Evolutionary conservation across 2,888 invertebrate genomes (phyloP).

Genomic region (Limnephilus lunatus): DNA sequence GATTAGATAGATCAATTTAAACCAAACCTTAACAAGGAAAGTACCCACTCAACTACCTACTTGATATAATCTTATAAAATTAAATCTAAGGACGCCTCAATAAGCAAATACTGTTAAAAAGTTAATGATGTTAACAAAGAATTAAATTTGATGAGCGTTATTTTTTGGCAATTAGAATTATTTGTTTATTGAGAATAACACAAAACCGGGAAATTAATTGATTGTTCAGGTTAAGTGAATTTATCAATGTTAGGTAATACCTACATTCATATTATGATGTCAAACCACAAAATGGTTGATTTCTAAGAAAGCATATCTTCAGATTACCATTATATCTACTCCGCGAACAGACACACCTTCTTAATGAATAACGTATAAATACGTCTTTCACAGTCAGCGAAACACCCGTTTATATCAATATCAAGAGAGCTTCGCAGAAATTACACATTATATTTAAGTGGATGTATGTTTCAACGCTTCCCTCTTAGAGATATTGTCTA

Average conservation of each 20-base stretch:
- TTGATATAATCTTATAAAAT: too few species aligned
- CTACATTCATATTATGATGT: not conserved
- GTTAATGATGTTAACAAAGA: too few species aligned
- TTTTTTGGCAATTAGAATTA: too few species aligned
- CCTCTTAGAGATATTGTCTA: conserved; percentile 48
- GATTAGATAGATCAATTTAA: too few species aligned
- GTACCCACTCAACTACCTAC: too few species aligned
- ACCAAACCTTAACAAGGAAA: too few species aligned
- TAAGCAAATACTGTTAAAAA: too few species aligned
- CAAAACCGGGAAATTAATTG: too few species aligned
- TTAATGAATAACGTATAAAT: not conserved
- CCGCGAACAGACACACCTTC: not conserved
- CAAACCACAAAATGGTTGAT: not conserved
- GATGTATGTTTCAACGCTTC: conserved; percentile 49
- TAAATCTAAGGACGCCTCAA: too few species aligned
- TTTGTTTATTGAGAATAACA: too few species aligned
- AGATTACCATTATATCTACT: not conserved
- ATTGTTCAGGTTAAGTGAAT: not conserved
- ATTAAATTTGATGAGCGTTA: too few species aligned
- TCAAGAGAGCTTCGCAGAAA: conserved; percentile 36
- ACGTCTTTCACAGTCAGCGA: not conserved
- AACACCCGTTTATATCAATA: conserved; percentile 39
- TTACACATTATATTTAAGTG: conserved; percentile 42
- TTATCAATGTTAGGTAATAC: not conserved
- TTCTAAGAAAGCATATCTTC: not conserved